Evolutionary conservation across 2,113 vertebrate genomes (phyloP).

Genomic region (Potamarius usumacintae): DNA sequence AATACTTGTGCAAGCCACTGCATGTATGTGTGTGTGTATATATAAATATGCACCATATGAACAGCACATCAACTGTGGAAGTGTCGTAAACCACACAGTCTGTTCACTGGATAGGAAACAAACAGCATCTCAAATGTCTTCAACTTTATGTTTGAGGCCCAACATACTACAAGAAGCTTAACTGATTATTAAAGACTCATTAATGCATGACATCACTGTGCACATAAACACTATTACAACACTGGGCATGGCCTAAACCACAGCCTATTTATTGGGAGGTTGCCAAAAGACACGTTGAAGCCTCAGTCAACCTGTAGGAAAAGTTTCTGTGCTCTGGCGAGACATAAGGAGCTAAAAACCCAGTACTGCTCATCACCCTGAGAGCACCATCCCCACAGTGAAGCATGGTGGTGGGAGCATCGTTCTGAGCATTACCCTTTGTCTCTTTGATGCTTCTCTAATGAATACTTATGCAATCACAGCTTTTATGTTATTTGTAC

Average conservation of each 20-base stretch:
- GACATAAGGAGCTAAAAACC: too few relatives aligned
- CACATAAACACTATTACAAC: neutral
- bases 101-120: neutral
- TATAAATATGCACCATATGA: neutral
- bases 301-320: too few relatives aligned
- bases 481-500: neutral
- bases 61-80: neutral
- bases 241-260: neutral
- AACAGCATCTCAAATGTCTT: too few relatives aligned
- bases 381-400: too few relatives aligned
- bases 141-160: too few relatives aligned
- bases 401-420: neutral
- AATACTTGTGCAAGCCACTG: too few relatives aligned
- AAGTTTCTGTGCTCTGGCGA: too few relatives aligned
- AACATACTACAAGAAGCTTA: neutral
- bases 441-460: neutral
- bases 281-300: too few relatives aligned
- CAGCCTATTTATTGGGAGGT: neutral
- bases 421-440: neutral
- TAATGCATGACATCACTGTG: too few relatives aligned
- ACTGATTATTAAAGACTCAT: too few relatives aligned
- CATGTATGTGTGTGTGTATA: too few relatives aligned
- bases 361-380: too few relatives aligned
- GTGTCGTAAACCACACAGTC: neutral
- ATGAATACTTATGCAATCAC: neutral